Evolutionary conservation across 1,140 invertebrate genomes (phyloP).

Genomic region (Reticulitermes speratus): DNA sequence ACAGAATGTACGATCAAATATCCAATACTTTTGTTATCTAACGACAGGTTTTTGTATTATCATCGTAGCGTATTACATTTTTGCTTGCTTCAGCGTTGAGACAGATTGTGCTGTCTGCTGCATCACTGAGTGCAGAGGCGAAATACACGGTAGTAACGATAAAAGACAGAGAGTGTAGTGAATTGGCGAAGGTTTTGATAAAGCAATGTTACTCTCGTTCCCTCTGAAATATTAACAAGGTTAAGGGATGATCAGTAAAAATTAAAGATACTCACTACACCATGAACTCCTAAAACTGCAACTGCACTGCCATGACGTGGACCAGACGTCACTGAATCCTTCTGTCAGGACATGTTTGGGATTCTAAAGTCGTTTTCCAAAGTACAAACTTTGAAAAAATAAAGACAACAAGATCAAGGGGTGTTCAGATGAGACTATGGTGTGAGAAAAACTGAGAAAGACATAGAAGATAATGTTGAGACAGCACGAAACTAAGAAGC

Average conservation of each 20-base stretch:
- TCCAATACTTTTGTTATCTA: too few species aligned
- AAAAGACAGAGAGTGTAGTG: too few species aligned
- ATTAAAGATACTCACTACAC: not conserved
- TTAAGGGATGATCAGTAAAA: not conserved
- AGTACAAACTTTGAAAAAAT: not conserved
- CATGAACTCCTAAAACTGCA: too few species aligned
- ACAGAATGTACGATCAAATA: too few species aligned
- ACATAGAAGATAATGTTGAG: not conserved
- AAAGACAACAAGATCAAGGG: slow-evolving; percentile 1
- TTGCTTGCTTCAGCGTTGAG: too few species aligned
- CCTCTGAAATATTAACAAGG: not conserved
- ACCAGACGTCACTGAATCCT: not conserved
- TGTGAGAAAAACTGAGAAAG: not conserved
- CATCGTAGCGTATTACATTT: too few species aligned
- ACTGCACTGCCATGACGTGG: not conserved
- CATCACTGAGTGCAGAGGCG: too few species aligned
- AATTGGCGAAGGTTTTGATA: too few species aligned
- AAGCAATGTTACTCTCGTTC: too few species aligned
- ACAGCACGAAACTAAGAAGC: not conserved
- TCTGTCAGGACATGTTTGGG: not conserved
- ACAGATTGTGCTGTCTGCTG: too few species aligned
- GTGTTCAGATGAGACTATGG: not conserved
- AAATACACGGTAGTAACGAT: too few species aligned
- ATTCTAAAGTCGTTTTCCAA: not conserved
- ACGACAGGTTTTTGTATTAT: too few species aligned